phyloP scores from a whole-genome alignment of 2,888 invertebrate species.

The Nomada hirtipes region DNA sequence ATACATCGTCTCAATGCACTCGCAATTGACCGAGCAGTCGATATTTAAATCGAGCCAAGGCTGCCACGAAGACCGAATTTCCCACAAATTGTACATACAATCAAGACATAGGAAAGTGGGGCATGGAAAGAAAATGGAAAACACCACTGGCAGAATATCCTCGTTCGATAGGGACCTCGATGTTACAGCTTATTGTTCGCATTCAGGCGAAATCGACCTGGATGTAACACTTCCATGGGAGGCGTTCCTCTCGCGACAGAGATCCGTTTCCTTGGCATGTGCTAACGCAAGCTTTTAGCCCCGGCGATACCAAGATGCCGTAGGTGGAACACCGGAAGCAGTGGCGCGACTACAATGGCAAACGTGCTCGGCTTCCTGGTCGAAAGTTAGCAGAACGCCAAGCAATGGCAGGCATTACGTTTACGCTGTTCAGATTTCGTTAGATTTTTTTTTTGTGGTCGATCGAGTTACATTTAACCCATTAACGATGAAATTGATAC shows the following conservation, averaged over 20 bases:
- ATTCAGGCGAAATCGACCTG: slow-evolving; percentile 9
- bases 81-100: not conserved
- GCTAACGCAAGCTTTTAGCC: slow-evolving; percentile 41
- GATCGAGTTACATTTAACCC: not conserved
- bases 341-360: slow-evolving; percentile 40
- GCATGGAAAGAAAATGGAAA: not conserved
- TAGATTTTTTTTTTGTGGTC: slow-evolving; percentile 30
- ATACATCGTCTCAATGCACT: not conserved
- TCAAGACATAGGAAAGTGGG: not conserved
- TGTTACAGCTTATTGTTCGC: slow-evolving; percentile 16
- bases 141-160: not conserved
- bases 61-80: not conserved
- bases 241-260: not conserved
- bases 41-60: slow-evolving; percentile 7
- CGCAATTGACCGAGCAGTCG: not conserved
- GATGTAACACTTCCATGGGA: not conserved
- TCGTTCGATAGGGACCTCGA: not conserved
- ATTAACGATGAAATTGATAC: too few species aligned
- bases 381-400: slow-evolving; percentile 20
- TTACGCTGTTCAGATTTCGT: slow-evolving; percentile 9
- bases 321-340: slow-evolving; percentile 45
- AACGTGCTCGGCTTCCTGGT: slow-evolving; percentile 42
- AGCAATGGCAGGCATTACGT: slow-evolving; percentile 46
- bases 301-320: slow-evolving; percentile 37
- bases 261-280: slow-evolving; percentile 27